Percentiles rank a stretch among this genome's conserved stretches.
phyloP scores from a whole-genome alignment of 2,113 vertebrate species.

The Platichthys stellatus region DNA sequence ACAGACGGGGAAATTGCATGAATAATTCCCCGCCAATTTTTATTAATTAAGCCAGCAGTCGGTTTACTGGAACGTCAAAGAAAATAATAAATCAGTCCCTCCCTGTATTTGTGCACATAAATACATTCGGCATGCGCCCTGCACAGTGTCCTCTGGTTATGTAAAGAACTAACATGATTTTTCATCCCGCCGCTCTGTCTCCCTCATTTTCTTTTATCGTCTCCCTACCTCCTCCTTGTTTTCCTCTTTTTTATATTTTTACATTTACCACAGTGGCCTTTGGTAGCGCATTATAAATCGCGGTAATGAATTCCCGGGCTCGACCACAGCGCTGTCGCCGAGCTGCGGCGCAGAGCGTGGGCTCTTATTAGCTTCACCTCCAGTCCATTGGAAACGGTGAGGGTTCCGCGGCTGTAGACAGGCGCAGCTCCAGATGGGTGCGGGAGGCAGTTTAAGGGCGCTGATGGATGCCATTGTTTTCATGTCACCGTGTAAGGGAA shows the following conservation, averaged over 20 bases:
- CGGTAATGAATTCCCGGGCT: conserved; percentile 65
- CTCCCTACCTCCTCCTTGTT: not conserved
- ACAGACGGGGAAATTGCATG: conserved; percentile 43
- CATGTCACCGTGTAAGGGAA: conserved; percentile 45
- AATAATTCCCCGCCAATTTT: conserved; percentile 47
- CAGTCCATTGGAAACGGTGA: conserved; percentile 50
- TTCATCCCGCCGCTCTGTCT: conserved; percentile 33
- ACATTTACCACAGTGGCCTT: conserved; percentile 59
- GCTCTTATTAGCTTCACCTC: conserved; percentile 65
- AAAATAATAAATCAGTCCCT: conserved; percentile 39
- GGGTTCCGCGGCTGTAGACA: conserved; percentile 42
- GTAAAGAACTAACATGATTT: conserved; percentile 38
- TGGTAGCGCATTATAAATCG: conserved; percentile 62
- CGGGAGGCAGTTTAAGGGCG: conserved; percentile 56
- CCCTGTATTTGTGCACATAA: conserved; percentile 30
- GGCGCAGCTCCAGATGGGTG: conserved; percentile 49
- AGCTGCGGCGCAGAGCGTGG: conserved; percentile 37
- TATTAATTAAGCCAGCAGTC: conserved; percentile 46
- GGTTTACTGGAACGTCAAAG: conserved; percentile 31
- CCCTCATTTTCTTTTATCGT: conserved; percentile 33
- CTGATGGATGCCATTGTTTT: conserved; percentile 69
- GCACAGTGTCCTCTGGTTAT: conserved; percentile 34
- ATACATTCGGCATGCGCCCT: conserved; percentile 35
- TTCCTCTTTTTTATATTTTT: not conserved
- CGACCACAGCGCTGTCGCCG: conserved; percentile 34